These are phyloP conservation scores for Autographa gamma DNA, from an alignment of 2,888 invertebrate genomes.

Conservation along the genomic window DNA sequence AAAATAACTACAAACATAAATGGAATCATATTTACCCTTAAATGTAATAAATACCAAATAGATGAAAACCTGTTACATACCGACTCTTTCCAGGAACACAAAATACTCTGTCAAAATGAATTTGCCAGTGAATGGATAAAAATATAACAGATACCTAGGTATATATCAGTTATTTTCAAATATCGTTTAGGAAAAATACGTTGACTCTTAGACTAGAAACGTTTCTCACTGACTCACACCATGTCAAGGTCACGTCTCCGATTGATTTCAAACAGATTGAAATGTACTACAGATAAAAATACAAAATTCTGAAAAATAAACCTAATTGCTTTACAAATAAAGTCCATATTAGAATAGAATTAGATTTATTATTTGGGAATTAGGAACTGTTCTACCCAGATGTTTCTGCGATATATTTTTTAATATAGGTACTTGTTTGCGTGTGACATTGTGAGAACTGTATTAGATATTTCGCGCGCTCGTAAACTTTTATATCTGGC, in stretches of 20 bases:
- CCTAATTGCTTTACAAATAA: constrained; percentile 9
- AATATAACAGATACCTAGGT: too few species aligned
- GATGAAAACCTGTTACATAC: not conserved
- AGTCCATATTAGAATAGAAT: constrained; percentile 15
- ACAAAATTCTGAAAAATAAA: constrained; percentile 21
- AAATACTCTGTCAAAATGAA: too few species aligned
- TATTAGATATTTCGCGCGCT: constrained; percentile 29
- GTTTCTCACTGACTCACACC: constrained; percentile 65
- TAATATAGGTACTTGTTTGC: not conserved
- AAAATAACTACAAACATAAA: not conserved
- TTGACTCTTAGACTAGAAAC: constrained; percentile 40
- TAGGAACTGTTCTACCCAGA: constrained; percentile 9
- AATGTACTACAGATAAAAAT: constrained; percentile 50
- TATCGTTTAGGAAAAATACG: not conserved
- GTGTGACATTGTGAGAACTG: constrained; percentile 12
- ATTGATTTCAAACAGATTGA: constrained; percentile 71
- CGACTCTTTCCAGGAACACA: not conserved
- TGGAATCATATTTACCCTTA: not conserved
- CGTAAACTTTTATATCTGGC: constrained; percentile 25
- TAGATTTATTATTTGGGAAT: not conserved
- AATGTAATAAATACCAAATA: not conserved
- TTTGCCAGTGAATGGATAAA: too few species aligned
- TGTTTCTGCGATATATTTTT: constrained; percentile 10
- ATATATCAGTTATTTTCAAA: too few species aligned
- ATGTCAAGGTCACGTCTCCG: constrained; percentile 73